Evolutionary conservation across 1,140 invertebrate genomes (phyloP).

Genomic region (Marisa cornuarietis): DNA sequence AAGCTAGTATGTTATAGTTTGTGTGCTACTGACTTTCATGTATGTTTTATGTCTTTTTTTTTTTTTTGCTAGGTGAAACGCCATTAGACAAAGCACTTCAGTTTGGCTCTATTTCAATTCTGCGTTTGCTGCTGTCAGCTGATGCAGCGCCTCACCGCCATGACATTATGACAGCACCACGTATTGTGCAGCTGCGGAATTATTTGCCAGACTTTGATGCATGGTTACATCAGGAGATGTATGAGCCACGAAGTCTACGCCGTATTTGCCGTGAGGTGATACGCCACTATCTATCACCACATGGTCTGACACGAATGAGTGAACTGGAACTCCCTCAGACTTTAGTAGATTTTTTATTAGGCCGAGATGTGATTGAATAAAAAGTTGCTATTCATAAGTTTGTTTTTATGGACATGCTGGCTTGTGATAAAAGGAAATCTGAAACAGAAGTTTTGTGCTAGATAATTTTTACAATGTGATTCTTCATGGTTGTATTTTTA

Average conservation of each 20-base stretch:
- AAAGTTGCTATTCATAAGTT: too few species aligned
- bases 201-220: slow-evolving; percentile 17
- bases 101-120: slow-evolving; percentile 15
- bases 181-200: slow-evolving; percentile 15
- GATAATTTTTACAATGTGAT: too few species aligned
- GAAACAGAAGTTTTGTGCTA: too few species aligned
- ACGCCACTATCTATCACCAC: slow-evolving; percentile 4
- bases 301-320: slow-evolving; percentile 3
- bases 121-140: slow-evolving; percentile 14
- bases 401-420: too few species aligned
- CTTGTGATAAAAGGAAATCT: too few species aligned
- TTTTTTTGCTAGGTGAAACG: slow-evolving; percentile 4
- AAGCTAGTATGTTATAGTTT: too few species aligned
- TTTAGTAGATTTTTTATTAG: slow-evolving; percentile 7
- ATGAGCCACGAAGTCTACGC: not conserved
- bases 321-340: slow-evolving; percentile 9
- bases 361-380: not conserved
- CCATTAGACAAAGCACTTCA: slow-evolving; percentile 11
- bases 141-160: slow-evolving; percentile 13
- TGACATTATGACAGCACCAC: slow-evolving; percentile 12
- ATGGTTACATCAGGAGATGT: slow-evolving; percentile 15
- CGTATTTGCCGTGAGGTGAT: slow-evolving; percentile 9
- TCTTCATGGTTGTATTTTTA: too few species aligned
- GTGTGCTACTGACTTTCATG: too few species aligned
- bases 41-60: not conserved